These are phyloP conservation scores for Papilio polyxenes DNA, from an alignment of 1,140 invertebrate species.

Conservation along the genomic window DNA sequence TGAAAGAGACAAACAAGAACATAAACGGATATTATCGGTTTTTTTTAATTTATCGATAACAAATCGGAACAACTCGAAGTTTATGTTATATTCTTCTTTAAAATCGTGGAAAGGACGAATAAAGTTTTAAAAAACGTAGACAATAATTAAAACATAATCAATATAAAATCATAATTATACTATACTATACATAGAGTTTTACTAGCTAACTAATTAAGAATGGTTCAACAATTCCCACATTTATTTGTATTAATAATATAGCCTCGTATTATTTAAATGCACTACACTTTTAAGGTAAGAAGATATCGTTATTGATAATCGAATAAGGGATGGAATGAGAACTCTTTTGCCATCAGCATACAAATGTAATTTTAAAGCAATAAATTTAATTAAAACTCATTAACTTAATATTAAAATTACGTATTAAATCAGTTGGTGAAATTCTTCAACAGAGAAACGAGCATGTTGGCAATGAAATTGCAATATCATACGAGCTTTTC, in stretches of 20 bases:
- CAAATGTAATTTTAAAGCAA: neutral
- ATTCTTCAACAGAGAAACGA: constrained; percentile 42
- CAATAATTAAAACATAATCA: neutral
- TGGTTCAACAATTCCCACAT: neutral
- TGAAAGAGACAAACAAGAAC: constrained; percentile 14
- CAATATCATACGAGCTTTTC: constrained; percentile 48
- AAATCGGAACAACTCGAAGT: neutral
- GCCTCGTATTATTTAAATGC: neutral
- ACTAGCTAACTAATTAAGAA: no score
- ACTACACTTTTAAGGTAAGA: neutral
- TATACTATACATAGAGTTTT: no score
- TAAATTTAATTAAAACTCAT: constrained; percentile 20
- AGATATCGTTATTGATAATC: neutral
- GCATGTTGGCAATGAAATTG: constrained; percentile 46
- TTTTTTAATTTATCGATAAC: constrained; percentile 1
- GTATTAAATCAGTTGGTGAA: constrained; percentile 35
- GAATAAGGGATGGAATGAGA: neutral
- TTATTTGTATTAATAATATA: neutral
- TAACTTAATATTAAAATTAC: constrained; percentile 10
- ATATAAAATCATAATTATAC: no score
- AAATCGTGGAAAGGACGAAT: neutral
- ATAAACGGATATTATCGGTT: neutral
- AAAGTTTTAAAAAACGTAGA: neutral
- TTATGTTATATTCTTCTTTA: neutral
- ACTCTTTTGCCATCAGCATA: neutral